Conservation (phyloP, 2,888 invertebrate genomes). For the Pyrochroa serraticornis region DNA sequence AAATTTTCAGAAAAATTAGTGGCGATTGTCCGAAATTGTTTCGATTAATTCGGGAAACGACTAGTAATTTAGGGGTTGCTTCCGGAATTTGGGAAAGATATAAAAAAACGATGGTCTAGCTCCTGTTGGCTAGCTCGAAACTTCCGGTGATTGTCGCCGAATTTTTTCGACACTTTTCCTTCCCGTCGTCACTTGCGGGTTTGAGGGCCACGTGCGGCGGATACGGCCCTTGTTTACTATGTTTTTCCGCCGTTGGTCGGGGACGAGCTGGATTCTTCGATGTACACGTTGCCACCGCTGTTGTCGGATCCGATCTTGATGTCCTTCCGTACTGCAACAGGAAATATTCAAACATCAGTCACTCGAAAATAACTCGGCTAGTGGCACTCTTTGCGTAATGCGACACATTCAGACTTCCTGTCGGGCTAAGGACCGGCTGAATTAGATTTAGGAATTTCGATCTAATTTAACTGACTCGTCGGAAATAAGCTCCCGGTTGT, state of each 20-base stretch:
- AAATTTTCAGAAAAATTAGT: no score
- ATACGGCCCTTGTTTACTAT: slow-evolving; percentile 33
- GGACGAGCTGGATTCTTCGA: slow-evolving; percentile 50
- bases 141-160: no score
- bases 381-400: slow-evolving; percentile 30
- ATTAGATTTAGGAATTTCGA: slow-evolving; percentile 26
- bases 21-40: no score
- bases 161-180: no score
- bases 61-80: no score
- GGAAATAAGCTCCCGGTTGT: not conserved
- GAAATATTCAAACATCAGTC: slow-evolving; percentile 36
- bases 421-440: slow-evolving; percentile 19
- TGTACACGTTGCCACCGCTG: slow-evolving; percentile 58
- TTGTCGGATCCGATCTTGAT: slow-evolving; percentile 50
- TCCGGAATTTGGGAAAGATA: no score
- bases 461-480: slow-evolving; percentile 8
- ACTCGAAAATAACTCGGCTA: slow-evolving; percentile 33
- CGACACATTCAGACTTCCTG: slow-evolving; percentile 34
- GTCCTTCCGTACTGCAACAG: slow-evolving; percentile 58
- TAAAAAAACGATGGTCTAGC: no score
- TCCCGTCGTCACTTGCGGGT: no score
- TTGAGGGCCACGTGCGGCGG: slow-evolving; percentile 29
- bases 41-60: no score
- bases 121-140: no score
- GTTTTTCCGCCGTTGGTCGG: slow-evolving; percentile 42